These are phyloP conservation scores for Theristicus caerulescens DNA, from an alignment of 2,113 vertebrate species.

Conservation along the genomic window DNA sequence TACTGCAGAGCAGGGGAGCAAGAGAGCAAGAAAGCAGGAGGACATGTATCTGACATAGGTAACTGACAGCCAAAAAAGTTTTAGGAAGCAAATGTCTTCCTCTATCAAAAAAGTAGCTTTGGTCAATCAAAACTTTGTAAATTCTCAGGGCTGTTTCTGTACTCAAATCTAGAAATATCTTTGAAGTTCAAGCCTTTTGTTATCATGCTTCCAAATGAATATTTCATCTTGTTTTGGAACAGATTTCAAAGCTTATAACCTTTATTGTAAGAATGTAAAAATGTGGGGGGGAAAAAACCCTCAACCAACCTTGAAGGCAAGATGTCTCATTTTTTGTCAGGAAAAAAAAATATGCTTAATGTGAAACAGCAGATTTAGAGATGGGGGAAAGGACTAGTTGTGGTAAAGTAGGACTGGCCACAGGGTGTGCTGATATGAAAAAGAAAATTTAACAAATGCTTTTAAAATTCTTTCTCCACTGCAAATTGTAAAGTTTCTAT, in stretches of 20 bases:
- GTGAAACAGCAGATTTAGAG: neutral
- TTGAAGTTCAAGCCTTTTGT: neutral
- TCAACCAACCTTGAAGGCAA: neutral
- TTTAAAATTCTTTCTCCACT: neutral
- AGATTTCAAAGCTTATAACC: neutral
- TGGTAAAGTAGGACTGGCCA: neutral
- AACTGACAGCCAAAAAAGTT: neutral
- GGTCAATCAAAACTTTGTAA: neutral
- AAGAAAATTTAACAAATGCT: neutral
- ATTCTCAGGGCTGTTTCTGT: neutral
- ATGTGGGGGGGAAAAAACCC: fast-evolving
- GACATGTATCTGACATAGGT: neutral
- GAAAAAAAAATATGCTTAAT: neutral
- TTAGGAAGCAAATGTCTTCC: neutral
- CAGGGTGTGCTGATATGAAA: neutral
- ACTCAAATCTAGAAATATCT: neutral
- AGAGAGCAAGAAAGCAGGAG: neutral
- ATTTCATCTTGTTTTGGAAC: neutral
- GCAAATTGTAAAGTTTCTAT: neutral
- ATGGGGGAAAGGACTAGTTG: neutral
- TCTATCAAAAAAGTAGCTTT: neutral
- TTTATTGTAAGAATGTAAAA: neutral
- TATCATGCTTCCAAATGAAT: neutral
- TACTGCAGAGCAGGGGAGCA: neutral
- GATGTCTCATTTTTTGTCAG: neutral